Conservation (phyloP, 2,797 vertebrate genomes). For the Vipera latastei region DNA sequence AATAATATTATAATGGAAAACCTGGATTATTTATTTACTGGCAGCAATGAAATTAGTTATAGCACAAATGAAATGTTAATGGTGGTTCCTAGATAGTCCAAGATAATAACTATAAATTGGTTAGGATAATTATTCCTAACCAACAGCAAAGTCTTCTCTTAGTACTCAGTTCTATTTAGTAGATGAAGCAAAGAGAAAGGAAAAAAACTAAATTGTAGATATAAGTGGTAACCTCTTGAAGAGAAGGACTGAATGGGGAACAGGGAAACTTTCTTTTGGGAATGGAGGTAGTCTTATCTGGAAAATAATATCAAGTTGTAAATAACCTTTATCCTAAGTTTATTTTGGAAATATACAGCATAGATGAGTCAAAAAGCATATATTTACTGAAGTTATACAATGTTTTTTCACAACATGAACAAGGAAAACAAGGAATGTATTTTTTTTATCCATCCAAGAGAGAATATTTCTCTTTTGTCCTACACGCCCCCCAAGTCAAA, state of each 20-base stretch:
- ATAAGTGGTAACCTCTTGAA: constrained; percentile 10
- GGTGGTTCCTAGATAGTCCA: neutral
- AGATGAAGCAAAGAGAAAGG: constrained; percentile 40
- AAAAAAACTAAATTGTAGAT: constrained; percentile 41
- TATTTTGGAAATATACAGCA: neutral
- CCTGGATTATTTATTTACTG: neutral
- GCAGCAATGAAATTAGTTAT: neutral
- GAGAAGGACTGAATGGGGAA: neutral
- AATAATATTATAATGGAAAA: neutral
- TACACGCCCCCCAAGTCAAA: neutral
- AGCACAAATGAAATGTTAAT: neutral
- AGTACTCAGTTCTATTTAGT: constrained; percentile 4
- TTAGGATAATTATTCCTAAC: neutral
- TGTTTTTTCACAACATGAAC: neutral
- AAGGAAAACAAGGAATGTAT: neutral
- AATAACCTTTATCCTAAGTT: neutral
- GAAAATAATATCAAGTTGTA: neutral
- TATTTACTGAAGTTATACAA: neutral
- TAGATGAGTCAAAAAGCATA: neutral
- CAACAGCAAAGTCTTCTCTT: neutral
- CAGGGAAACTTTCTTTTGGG: neutral
- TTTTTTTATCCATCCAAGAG: neutral
- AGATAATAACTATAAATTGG: neutral
- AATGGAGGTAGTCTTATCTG: neutral
- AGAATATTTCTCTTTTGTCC: neutral